Conservation (phyloP, 2,113 vertebrate species). For the Corythoichthys intestinalis region DNA sequence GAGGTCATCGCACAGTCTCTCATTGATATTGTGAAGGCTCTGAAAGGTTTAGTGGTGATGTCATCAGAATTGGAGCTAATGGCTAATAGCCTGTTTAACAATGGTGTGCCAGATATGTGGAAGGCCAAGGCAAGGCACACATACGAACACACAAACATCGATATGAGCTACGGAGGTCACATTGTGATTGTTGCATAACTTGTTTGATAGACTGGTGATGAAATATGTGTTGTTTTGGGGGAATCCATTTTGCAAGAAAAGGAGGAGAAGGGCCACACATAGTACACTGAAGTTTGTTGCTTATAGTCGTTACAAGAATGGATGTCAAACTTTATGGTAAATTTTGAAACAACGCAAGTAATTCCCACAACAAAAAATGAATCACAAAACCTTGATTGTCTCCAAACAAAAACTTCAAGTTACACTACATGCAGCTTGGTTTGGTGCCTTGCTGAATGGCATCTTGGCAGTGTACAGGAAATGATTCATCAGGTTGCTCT, state of each 20-base stretch:
- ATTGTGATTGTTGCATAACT: background rate
- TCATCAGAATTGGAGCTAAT: conserved; percentile 86
- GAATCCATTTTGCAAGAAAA: background rate
- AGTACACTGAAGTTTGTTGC: background rate
- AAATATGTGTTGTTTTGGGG: background rate
- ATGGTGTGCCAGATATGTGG: conserved; percentile 83
- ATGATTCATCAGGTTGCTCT: background rate
- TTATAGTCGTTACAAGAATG: background rate
- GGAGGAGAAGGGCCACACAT: background rate
- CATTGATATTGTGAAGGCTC: conserved; percentile 81
- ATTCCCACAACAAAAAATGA: background rate
- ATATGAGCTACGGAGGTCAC: background rate
- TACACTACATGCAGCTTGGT: background rate
- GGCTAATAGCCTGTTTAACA: conserved; percentile 85
- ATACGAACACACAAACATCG: background rate
- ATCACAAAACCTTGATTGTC: background rate
- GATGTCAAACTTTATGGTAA: background rate
- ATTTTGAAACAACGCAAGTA: background rate
- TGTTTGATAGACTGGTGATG: background rate
- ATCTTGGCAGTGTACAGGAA: background rate
- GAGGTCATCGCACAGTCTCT: conserved; percentile 77
- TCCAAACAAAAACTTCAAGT: background rate
- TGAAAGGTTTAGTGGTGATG: conserved; percentile 88
- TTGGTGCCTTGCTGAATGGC: background rate
- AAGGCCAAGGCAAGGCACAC: conserved; percentile 74